phyloP scores from a whole-genome alignment of 2,797 vertebrate genomes.

The Tiaroga cobitis region DNA sequence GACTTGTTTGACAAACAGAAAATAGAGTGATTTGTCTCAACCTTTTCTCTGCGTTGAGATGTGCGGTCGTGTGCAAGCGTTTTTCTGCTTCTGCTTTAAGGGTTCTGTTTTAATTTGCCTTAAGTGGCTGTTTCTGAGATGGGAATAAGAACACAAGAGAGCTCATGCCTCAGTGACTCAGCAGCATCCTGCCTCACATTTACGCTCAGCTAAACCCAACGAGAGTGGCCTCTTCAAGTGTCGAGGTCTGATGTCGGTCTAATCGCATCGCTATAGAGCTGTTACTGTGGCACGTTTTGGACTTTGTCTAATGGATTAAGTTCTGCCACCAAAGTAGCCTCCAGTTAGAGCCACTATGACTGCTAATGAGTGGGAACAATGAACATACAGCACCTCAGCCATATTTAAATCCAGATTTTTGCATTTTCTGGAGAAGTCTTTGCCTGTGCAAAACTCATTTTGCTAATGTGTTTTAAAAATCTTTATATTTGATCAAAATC shows the following conservation, averaged over 20 bases:
- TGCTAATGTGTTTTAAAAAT: background rate
- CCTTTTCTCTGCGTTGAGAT: conserved; percentile 41
- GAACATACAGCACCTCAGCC: background rate
- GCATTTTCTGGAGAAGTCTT: background rate
- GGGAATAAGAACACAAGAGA: conserved; percentile 65
- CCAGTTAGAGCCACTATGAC: background rate
- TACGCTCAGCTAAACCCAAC: conserved; percentile 18
- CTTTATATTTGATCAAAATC: no score
- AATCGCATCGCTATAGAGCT: conserved; percentile 10
- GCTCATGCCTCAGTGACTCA: conserved; percentile 51
- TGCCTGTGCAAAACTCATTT: background rate
- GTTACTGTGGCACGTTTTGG: conserved; percentile 6
- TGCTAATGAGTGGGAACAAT: background rate
- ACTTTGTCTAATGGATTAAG: background rate
- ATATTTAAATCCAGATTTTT: background rate
- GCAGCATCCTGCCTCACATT: conserved; percentile 46
- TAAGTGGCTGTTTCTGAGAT: conserved; percentile 32
- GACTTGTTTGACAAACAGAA: background rate
- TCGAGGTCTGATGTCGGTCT: conserved; percentile 24
- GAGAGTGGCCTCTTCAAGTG: conserved; percentile 5
- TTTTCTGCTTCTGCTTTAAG: conserved; percentile 1
- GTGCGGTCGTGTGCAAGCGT: conserved; percentile 28
- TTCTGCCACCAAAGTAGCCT: background rate
- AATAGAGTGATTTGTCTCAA: background rate
- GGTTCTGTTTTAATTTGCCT: conserved; percentile 25